These are phyloP conservation scores for Drosophila erecta DNA, from an alignment of 1,140 invertebrate genomes.

Conservation along the genomic window DNA sequence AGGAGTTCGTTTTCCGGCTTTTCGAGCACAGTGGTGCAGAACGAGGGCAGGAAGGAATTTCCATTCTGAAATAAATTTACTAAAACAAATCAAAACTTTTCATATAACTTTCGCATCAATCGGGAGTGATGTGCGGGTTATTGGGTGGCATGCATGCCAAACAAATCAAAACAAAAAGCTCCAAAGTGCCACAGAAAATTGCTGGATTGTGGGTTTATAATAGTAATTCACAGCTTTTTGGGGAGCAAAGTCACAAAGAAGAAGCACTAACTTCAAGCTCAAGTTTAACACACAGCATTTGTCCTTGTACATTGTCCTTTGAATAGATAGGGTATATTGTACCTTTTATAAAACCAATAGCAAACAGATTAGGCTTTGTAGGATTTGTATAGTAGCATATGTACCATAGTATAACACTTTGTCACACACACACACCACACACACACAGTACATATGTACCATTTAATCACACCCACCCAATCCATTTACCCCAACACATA, in stretches of 20 bases:
- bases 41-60: constrained; percentile 23
- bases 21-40: constrained; percentile 1
- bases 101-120: constrained; percentile 79
- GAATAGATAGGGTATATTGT: not conserved
- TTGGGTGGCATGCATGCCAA: constrained; percentile 48
- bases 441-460: too few relatives aligned
- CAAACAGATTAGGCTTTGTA: too few relatives aligned
- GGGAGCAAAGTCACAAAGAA: constrained; percentile 6
- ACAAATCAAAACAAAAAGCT: constrained; percentile 58
- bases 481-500: too few relatives aligned
- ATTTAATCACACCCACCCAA: too few relatives aligned
- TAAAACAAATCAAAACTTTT: constrained; percentile 82
- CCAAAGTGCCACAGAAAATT: constrained; percentile 44
- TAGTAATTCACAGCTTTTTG: constrained; percentile 6
- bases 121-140: constrained; percentile 1
- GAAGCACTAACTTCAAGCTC: constrained; percentile 53
- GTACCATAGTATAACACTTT: too few relatives aligned
- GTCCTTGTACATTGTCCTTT: constrained; percentile 36
- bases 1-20: constrained; percentile 40
- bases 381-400: too few relatives aligned
- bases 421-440: too few relatives aligned
- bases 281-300: constrained; percentile 55
- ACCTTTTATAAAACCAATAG: too few relatives aligned
- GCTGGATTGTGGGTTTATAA: constrained; percentile 59
- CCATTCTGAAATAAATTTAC: constrained; percentile 73